These are phyloP conservation scores for Antheraea mylitta DNA, from an alignment of 1,140 invertebrate genomes.

Conservation along the genomic window DNA sequence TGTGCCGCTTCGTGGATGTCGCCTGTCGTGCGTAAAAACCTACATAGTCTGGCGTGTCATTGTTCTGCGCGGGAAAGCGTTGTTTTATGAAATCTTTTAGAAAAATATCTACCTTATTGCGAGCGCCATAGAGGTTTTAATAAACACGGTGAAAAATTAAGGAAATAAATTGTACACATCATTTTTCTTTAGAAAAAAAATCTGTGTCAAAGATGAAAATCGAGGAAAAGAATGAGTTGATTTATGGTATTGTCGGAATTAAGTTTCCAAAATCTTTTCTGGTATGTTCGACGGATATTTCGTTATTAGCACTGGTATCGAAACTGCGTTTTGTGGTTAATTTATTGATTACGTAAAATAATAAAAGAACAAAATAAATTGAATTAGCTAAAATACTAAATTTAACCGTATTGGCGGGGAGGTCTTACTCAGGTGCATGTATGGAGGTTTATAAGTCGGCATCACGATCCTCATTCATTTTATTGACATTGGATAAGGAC, in stretches of 20 bases:
- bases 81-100: neutral
- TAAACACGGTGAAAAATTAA: neutral
- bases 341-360: neutral
- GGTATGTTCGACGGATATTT: neutral
- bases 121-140: neutral
- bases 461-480: no score
- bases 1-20: neutral
- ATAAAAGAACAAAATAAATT: no score
- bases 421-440: no score
- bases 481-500: no score
- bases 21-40: slow-evolving; percentile 4
- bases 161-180: neutral
- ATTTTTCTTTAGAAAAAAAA: neutral
- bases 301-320: neutral
- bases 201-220: slow-evolving; percentile 3
- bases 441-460: no score
- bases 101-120: neutral
- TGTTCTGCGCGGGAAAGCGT: slow-evolving; percentile 10
- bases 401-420: no score
- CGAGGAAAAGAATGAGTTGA: neutral
- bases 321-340: neutral
- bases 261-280: neutral
- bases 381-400: no score
- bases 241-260: neutral
- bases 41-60: neutral